phyloP scores from a whole-genome alignment of 2,113 vertebrate genomes.

The Triplophysa dalaica region DNA sequence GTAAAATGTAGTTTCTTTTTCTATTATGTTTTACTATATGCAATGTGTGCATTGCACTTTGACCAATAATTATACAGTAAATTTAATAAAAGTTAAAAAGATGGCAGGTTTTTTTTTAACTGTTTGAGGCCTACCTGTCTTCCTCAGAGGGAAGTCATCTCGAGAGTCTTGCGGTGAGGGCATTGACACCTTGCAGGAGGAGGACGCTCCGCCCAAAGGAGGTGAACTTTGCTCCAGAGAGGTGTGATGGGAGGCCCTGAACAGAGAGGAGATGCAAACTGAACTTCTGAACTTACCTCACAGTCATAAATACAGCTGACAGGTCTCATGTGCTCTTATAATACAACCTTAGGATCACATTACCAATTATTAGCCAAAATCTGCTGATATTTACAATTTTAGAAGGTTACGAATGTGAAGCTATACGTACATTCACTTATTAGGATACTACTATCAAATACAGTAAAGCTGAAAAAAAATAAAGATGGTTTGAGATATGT shows the following conservation, averaged over 20 bases:
- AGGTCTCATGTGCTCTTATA: slow-evolving; percentile 4
- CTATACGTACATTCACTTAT: neutral
- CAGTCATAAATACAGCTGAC: slow-evolving; percentile 45
- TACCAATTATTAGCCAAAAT: slow-evolving; percentile 22
- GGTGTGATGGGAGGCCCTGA: slow-evolving; percentile 92
- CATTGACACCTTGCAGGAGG: slow-evolving; percentile 89
- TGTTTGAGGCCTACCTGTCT: slow-evolving; percentile 84
- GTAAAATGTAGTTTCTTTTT: neutral
- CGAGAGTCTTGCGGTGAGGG: slow-evolving; percentile 86
- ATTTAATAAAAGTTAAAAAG: neutral
- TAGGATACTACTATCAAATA: too few relatives aligned
- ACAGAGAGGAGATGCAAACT: slow-evolving; percentile 48
- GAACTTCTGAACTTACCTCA: slow-evolving; percentile 30
- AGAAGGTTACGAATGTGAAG: neutral
- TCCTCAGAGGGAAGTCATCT: slow-evolving; percentile 96
- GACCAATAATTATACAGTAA: neutral
- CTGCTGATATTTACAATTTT: neutral
- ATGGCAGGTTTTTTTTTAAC: neutral
- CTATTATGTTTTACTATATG: neutral
- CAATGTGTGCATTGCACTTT: neutral
- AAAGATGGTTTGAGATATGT: neutral
- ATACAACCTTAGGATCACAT: slow-evolving; percentile 4
- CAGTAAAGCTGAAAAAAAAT: too few relatives aligned
- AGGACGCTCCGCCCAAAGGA: slow-evolving; percentile 89
- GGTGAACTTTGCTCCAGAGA: slow-evolving; percentile 98